Base-by-base conservation (phyloP, 2,113 vertebrate genomes). In the Corapipo altera region DNA sequence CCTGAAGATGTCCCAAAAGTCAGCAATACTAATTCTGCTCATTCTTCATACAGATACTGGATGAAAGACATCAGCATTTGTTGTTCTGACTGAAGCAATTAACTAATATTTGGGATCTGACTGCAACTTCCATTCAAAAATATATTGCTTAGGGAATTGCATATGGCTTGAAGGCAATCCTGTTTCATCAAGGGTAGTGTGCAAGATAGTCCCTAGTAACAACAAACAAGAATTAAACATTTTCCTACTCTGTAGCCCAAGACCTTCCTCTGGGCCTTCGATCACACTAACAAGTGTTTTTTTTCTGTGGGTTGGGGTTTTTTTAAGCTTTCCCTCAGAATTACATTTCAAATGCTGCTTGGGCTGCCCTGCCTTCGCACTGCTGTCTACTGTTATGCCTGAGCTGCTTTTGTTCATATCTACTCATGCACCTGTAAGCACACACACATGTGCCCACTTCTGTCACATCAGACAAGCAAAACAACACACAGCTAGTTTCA, bases 161-260 rank as follows among this genome's bases (percentile, higher is more conserved):
- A 11, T 86, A 94, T 24, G 14, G 75, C 90, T 94, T 86, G 81
- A 80, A 95, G 85, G 90, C 78, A 94, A 89, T 81, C 86, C 65
- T 81, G 44, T 78, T 93, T 93, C 46, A 88, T 76, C 89, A 59
- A 73, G 55, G 77, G 64, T 43, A 85, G 62, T 5, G 30, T 83
- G 72, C 58, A 65, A 88, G 80, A 64, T 35, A 79, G 44, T 88
- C 21, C 48, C 79, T 67, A 66, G 43, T 61, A 85, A 83, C 67
- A 62, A 93, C 4, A 2, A 94, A 91, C 39, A 76, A 55, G 75
- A 89, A 71, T 5, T 44, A 86, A 88, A 91, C 8, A 8, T 59
- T 74, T 80, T 71, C 72, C 51, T 64, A 32, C 28, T 73, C 71
- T 44, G 64, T 83, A 88, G 85, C 65, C 72, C 3, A 0, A 82